Evolutionary conservation across 2,888 invertebrate species (phyloP).

Genomic region (Diplolepis rosae): DNA sequence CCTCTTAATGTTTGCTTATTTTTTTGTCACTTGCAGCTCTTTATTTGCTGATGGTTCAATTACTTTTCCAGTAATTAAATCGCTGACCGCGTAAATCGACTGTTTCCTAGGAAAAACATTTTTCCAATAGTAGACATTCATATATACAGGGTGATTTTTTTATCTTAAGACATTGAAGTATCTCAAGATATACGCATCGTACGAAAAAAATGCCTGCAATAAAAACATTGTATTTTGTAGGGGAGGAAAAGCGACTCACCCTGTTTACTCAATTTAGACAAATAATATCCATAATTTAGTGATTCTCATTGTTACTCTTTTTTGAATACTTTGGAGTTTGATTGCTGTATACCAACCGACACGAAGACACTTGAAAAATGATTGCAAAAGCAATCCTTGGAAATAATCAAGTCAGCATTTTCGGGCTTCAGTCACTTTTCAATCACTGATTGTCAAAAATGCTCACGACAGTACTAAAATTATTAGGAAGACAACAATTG

Average conservation of each 20-base stretch:
- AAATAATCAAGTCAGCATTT: conserved; percentile 4
- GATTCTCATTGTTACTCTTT: too few relatives aligned
- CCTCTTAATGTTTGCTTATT: conserved; percentile 13
- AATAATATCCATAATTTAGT: too few relatives aligned
- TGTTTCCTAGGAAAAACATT: too few relatives aligned
- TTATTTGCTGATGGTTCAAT: conserved; percentile 10
- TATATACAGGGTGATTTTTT: too few relatives aligned
- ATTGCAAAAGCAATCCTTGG: conserved; percentile 2
- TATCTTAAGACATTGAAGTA: too few relatives aligned
- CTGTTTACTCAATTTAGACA: too few relatives aligned
- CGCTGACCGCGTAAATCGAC: conserved; percentile 15
- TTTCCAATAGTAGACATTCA: too few relatives aligned
- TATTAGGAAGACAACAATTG: background rate
- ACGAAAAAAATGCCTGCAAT: too few relatives aligned
- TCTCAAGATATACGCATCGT: too few relatives aligned
- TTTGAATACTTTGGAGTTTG: conserved; percentile 25
- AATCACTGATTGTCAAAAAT: background rate
- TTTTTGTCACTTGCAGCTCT: conserved; percentile 19
- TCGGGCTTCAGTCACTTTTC: background rate
- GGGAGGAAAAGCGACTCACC: too few relatives aligned
- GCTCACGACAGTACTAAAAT: background rate
- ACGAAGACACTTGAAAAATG: conserved; percentile 24
- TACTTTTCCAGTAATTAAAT: conserved; percentile 30
- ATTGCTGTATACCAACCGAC: conserved; percentile 19
- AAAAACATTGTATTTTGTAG: too few relatives aligned